phyloP scores from a whole-genome alignment of 1,140 invertebrate species.

The Procambarus virginalis region DNA sequence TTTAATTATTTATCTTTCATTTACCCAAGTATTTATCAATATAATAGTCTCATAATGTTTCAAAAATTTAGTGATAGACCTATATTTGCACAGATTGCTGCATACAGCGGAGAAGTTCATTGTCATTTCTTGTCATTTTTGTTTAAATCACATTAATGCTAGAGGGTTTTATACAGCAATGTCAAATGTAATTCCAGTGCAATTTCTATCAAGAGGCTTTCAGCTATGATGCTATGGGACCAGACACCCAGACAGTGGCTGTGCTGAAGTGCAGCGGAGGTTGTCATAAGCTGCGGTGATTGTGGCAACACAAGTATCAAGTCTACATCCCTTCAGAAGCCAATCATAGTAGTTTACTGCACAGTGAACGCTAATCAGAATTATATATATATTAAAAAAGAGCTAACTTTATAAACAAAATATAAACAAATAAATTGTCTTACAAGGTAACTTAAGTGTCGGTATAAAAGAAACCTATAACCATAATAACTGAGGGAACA shows the following conservation, averaged over 20 bases:
- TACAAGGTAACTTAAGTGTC: not conserved
- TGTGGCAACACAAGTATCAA: not conserved
- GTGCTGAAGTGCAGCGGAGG: not conserved
- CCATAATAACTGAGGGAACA: conserved; percentile 16
- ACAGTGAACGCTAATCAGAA: not conserved
- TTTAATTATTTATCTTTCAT: too few species aligned
- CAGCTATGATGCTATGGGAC: not conserved
- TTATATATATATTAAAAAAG: not conserved
- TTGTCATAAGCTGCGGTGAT: not conserved
- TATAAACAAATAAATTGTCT: not conserved
- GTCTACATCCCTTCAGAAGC: not conserved
- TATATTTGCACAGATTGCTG: too few species aligned
- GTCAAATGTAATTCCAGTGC: too few species aligned
- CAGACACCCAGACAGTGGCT: conserved; percentile 1
- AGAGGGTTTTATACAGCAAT: too few species aligned
- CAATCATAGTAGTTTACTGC: not conserved
- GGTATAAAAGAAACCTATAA: conserved; percentile 23
- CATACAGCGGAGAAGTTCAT: too few species aligned
- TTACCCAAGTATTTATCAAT: too few species aligned
- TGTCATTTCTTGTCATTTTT: too few species aligned
- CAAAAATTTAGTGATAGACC: too few species aligned
- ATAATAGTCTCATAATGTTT: too few species aligned
- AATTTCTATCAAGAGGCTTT: not conserved
- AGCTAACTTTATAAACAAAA: not conserved
- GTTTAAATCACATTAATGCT: too few species aligned